Evolutionary conservation across 2,888 invertebrate species (phyloP), one percentile per base, ranked within the genome.

Genomic region (Platycheirus albimanus): DNA sequence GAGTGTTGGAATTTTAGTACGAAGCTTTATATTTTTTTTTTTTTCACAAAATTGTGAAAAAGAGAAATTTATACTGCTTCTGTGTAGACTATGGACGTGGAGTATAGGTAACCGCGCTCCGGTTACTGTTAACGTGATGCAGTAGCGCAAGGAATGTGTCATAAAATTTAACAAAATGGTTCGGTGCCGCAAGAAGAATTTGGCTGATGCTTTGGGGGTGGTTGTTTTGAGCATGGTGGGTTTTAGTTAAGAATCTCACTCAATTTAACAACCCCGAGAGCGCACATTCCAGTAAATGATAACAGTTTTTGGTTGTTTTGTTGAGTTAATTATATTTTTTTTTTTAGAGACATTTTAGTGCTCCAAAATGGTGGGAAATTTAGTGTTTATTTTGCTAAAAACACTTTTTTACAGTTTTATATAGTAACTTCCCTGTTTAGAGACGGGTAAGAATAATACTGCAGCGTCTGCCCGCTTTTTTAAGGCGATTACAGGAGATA

Each of bases 1-100:
- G 49, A 56, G 51, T 77, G 43, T 47, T 70, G 76, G 70, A 51
- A 49, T 69, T 69, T 72, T 33, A 51, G 45, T 56, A 56, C 41
- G 47, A 58, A 36, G 43, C 10, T 78, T 41, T 38, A 15, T 17
- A 56, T 24, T 33, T 63, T 38, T 20, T 30, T 28, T 45, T 2
- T 38, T 10, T 15, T 2, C 56, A 36, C 5, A 5, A 77, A 66
- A 20, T 52, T 20, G 20, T 54, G 7, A n/a, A 43, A 47, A 49
- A 63, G 24, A 33, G 30, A 69, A 63, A 70, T 38, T 15, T 70
- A 49, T 80, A 58, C 24, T 33, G 70, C 36, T 52, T 75, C 52
- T 45, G 33, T 10, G 45, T 30, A 17, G 28, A n/a, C n/a, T n/a
- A n/a, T n/a, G n/a, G n/a, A n/a, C n/a, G n/a, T n/a, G n/a, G n/a